A percentile compares a stretch with the other conserved stretches of the same genome.
These are phyloP conservation scores for Stomorhina lunata DNA, from an alignment of 2,888 invertebrate genomes.

Conservation along the genomic window DNA sequence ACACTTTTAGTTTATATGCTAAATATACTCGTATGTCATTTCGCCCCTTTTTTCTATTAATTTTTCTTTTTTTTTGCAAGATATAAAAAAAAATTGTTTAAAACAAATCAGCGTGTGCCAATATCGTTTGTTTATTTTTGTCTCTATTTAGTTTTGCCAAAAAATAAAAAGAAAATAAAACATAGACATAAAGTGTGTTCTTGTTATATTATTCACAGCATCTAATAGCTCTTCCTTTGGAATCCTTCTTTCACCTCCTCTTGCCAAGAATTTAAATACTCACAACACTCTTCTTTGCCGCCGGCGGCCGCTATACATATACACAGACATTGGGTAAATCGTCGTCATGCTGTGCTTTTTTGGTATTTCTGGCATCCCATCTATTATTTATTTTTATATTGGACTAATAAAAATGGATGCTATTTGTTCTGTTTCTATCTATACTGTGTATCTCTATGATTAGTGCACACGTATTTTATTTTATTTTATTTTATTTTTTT, in stretches of 20 bases:
- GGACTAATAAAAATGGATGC: not conserved
- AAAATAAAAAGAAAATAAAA: slow-evolving; percentile 17
- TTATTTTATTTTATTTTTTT: not conserved
- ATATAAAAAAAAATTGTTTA: not conserved
- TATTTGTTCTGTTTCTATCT: slow-evolving; percentile 5
- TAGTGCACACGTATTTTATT: too few relatives aligned
- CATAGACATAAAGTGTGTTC: slow-evolving; percentile 23
- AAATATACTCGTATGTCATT: slow-evolving; percentile 1
- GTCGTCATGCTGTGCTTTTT: slow-evolving; percentile 50
- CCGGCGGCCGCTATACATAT: not conserved
- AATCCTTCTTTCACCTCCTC: not conserved
- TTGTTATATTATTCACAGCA: slow-evolving; percentile 59
- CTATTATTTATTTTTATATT: slow-evolving; percentile 36
- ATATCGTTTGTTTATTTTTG: slow-evolving; percentile 58
- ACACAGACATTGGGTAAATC: slow-evolving; percentile 20
- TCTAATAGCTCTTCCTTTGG: slow-evolving; percentile 33
- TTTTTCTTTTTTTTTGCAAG: not conserved
- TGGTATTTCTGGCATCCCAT: slow-evolving; percentile 44
- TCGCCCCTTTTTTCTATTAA: not conserved
- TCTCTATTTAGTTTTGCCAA: slow-evolving; percentile 38
- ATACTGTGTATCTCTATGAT: too few relatives aligned
- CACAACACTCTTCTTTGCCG: slow-evolving; percentile 1
- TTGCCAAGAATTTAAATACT: slow-evolving; percentile 22
- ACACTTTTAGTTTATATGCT: not conserved
- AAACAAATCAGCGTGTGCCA: slow-evolving; percentile 54